Base-by-base conservation (phyloP, 1,140 invertebrate genomes). In the Nilaparvata lugens region DNA sequence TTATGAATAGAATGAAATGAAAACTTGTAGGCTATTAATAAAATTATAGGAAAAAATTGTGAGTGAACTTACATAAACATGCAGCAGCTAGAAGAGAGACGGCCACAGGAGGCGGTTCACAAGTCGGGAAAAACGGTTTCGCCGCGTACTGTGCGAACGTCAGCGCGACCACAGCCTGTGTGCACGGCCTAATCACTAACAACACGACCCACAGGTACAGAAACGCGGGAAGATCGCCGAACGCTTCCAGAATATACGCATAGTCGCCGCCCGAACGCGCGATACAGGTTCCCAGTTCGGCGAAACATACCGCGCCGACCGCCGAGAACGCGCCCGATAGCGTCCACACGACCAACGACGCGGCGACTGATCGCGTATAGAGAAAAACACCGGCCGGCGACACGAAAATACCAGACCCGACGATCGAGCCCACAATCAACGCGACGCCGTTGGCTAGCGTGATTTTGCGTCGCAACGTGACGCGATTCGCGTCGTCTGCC, bases 221-320 rank as follows among this genome's bases (percentile, higher is more conserved):
- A 71, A 96, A 97, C 2, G 88, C 93, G 0, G 89, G 85, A 11
- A 96, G 74, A n/a, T 89, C 86, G 1, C 93, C 93, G 71, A 95
- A 95, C 28, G 91, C 87, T 23, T 85, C 83, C 69, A 89, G 81
- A 42, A 93, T 87, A 73, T 94, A 94, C 2, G 89, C 88, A 74
- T 93, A 94, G 71, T 94, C 91, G 43, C 89, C 91, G 18, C 91
- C 91, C 3, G 90, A 90, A 67, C 89, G 78, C 23, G 55, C 28
- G 11, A 67, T 62, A 48, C 86, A 84, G 0, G 87, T 89, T 14
- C 88, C 89, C 54, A 95, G 78, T 74, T 95, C 92, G 0, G 89
- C 89, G 70, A 92, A 93, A 69, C 88, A 93, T 1, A 92, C 75
- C 0, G 86, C 86, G 7, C 88, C 88, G 52, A 90, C 72, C 6